Conservation (phyloP, 2,797 vertebrate genomes). For the Gobionotothen gibberifrons region DNA sequence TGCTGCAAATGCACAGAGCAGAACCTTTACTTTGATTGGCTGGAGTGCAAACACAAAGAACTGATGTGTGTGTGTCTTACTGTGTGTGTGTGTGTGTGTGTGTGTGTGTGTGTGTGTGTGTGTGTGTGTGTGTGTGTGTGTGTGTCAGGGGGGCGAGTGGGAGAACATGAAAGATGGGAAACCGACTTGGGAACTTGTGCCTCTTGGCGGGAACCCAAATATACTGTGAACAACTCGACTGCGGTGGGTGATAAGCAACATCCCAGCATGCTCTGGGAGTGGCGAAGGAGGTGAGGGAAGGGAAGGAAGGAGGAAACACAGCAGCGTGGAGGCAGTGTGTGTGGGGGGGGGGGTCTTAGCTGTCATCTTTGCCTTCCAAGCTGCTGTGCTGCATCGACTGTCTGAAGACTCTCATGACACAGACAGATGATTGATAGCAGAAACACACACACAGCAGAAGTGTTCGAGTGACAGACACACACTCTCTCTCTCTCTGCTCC, state of each 20-base stretch:
- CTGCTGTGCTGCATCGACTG: constrained; percentile 38
- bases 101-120: constrained; percentile 29
- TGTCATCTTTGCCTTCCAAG: constrained; percentile 57
- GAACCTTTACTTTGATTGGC: constrained; percentile 72
- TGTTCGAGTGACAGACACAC: background rate
- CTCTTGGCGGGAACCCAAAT: constrained; percentile 67
- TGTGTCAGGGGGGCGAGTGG: constrained; percentile 13
- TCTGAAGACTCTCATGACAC: constrained; percentile 28
- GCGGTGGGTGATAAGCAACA: constrained; percentile 75
- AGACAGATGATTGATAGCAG: constrained; percentile 8
- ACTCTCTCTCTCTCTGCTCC: background rate
- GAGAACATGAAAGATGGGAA: constrained; percentile 36
- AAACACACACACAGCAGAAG: constrained; percentile 6
- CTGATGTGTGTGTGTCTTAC: background rate
- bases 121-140: constrained; percentile 1
- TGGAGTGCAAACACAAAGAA: constrained; percentile 75
- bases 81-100: constrained; percentile 14
- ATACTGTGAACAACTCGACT: constrained; percentile 70
- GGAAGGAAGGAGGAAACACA: constrained; percentile 35
- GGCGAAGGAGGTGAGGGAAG: constrained; percentile 30
- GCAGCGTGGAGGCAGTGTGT: constrained; percentile 23
- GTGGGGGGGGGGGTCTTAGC: background rate
- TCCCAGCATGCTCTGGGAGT: constrained; percentile 74
- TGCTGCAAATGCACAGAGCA: constrained; percentile 63
- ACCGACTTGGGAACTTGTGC: constrained; percentile 58